phyloP scores from a whole-genome alignment of 2,888 invertebrate genomes.

The Aquatica leii region DNA sequence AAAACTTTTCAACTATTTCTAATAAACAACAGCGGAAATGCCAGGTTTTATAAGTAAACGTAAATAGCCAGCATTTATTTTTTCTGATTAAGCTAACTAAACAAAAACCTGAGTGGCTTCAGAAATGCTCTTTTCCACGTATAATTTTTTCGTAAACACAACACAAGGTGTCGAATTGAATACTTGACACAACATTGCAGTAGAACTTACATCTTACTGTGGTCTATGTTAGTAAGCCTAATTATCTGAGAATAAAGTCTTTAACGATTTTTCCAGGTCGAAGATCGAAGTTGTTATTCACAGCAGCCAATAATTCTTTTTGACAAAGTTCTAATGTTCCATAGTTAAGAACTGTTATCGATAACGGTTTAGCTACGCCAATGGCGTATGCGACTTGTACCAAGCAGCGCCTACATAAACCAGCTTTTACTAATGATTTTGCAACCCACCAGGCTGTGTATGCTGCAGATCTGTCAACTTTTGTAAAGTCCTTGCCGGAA shows the following conservation, averaged over 20 bases:
- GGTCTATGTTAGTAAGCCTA: constrained; percentile 38
- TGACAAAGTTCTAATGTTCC: constrained; percentile 93
- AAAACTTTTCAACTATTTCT: too few species aligned
- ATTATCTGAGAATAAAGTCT: constrained; percentile 86
- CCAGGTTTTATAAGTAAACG: constrained; percentile 11
- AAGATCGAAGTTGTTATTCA: constrained; percentile 95
- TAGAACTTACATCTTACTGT: constrained; percentile 42
- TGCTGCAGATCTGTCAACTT: constrained; percentile 96
- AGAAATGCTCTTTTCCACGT: constrained; percentile 88
- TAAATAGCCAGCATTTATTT: constrained; percentile 10
- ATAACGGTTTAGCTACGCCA: constrained; percentile 96
- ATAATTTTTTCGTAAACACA: constrained; percentile 86
- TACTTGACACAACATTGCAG: constrained; percentile 57
- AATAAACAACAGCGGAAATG: neutral
- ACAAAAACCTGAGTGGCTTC: constrained; percentile 80
- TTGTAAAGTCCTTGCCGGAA: constrained; percentile 98
- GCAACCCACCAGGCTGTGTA: constrained; percentile 99
- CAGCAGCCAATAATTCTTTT: constrained; percentile 83
- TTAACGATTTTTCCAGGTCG: constrained; percentile 98
- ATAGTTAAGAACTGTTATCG: constrained; percentile 96
- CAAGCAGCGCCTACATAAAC: constrained; percentile 93
- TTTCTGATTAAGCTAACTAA: constrained; percentile 15
- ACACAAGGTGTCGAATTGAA: constrained; percentile 72
- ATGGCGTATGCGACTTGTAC: constrained; percentile 96
- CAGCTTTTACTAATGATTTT: constrained; percentile 95